These are phyloP conservation scores for Ecdyonurus torrentis DNA, from an alignment of 2,888 invertebrate genomes.

Conservation along the genomic window DNA sequence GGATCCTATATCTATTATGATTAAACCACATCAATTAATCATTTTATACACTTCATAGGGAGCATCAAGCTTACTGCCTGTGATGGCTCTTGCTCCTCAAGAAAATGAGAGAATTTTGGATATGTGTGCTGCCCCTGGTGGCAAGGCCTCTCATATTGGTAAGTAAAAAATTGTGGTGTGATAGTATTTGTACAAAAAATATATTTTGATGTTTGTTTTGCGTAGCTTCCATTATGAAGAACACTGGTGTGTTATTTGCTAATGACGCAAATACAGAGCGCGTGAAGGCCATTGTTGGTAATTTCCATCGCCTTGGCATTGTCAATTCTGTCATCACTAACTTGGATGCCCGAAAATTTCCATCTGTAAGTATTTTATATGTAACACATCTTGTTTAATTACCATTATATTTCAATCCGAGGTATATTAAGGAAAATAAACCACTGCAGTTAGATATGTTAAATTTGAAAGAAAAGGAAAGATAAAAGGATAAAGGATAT, in stretches of 20 bases:
- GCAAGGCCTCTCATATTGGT: slow-evolving; percentile 92
- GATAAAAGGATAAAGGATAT: no score
- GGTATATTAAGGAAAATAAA: no score
- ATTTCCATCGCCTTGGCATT: slow-evolving; percentile 90
- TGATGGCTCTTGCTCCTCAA: slow-evolving; percentile 94
- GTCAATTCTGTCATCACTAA: slow-evolving; percentile 81
- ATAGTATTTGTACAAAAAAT: background rate
- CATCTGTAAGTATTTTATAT: slow-evolving; percentile 38
- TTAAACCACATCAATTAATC: background rate
- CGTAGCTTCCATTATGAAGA: slow-evolving; percentile 87
- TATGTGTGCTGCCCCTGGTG: slow-evolving; percentile 97
- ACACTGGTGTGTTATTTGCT: slow-evolving; percentile 88
- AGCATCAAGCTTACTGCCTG: slow-evolving; percentile 91
- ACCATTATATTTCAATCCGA: no score
- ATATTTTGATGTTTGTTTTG: slow-evolving; percentile 12
- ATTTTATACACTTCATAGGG: slow-evolving; percentile 31
- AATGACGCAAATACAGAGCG: slow-evolving; percentile 89
- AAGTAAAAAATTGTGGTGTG: slow-evolving; percentile 9
- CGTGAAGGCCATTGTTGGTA: slow-evolving; percentile 83
- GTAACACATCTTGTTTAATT: no score
- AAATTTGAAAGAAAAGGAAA: no score
- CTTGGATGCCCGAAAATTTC: slow-evolving; percentile 78
- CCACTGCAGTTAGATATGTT: no score
- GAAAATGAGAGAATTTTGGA: slow-evolving; percentile 89
- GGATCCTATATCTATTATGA: background rate